Evolutionary conservation across 1,140 invertebrate genomes (phyloP).

Genomic region (Daktulosphaira vitifoliae): DNA sequence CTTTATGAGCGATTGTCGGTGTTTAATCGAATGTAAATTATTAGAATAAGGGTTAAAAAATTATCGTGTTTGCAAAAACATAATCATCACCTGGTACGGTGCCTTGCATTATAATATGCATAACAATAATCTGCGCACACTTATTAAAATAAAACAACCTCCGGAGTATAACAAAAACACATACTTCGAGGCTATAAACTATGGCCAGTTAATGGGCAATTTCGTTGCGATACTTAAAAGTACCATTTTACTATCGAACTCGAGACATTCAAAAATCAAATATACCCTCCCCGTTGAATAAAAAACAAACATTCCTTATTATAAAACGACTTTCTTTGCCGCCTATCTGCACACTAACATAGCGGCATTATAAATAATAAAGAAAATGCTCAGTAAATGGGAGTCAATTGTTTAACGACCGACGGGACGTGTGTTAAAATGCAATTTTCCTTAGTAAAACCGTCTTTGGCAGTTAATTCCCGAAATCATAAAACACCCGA

Average conservation of each 20-base stretch:
- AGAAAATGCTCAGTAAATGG: constrained; percentile 20
- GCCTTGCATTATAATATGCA: no score
- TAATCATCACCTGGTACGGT: no score
- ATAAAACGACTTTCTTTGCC: background rate
- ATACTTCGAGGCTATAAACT: constrained; percentile 16
- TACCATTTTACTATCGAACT: constrained; percentile 24
- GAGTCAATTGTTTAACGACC: constrained; percentile 29
- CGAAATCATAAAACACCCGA: constrained; percentile 26
- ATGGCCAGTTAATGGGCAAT: constrained; percentile 19
- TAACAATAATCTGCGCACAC: no score
- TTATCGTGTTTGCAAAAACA: no score
- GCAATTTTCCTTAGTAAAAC: constrained; percentile 22
- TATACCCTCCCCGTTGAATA: background rate
- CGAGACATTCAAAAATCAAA: constrained; percentile 13
- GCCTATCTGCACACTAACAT: no score
- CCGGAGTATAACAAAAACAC: background rate
- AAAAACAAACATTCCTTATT: constrained; percentile 1
- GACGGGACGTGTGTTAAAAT: constrained; percentile 24
- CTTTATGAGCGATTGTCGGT: no score
- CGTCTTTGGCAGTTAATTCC: constrained; percentile 17
- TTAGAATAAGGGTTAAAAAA: no score
- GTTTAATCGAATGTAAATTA: no score
- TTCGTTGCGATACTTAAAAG: constrained; percentile 13
- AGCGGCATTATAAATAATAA: constrained; percentile 6
- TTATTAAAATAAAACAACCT: no score